Conservation (phyloP, 2,113 vertebrate genomes). For the Ciconia boyciana region DNA sequence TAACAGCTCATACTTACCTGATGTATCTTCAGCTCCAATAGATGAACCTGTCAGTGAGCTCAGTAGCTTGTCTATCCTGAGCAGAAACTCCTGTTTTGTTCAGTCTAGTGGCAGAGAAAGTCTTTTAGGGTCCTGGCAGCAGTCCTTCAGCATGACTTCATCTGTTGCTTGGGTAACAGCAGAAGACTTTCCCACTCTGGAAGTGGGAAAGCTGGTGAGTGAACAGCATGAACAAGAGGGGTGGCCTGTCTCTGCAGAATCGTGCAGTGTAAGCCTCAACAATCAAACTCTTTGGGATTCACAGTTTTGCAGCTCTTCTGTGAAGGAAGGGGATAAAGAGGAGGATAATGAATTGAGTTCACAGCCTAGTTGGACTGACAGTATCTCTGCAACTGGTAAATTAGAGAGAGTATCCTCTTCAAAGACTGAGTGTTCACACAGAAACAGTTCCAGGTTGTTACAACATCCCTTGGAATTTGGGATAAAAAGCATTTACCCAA, state of each 20-base stretch:
- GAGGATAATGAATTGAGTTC: background rate
- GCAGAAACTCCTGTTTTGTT: conserved; percentile 29
- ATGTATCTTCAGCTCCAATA: background rate
- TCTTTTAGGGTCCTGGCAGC: conserved; percentile 64
- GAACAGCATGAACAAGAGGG: conserved; percentile 31
- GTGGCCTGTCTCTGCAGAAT: background rate
- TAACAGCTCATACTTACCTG: background rate
- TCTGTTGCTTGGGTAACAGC: conserved; percentile 56
- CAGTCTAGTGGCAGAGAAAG: conserved; percentile 14
- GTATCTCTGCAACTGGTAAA: background rate
- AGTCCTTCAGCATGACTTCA: conserved; percentile 72
- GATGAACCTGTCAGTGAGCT: conserved; percentile 46
- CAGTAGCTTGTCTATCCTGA: conserved; percentile 51
- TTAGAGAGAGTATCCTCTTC: background rate
- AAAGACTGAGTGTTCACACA: background rate
- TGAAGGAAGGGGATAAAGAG: background rate
- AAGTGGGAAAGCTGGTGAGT: background rate
- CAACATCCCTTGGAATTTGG: background rate
- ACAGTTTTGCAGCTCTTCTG: background rate
- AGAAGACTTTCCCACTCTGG: conserved; percentile 42
- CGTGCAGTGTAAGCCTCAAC: background rate
- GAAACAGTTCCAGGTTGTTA: background rate
- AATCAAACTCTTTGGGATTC: background rate
- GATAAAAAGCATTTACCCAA: background rate
- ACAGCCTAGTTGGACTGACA: background rate